Conservation (phyloP, 1,140 invertebrate genomes). For the Uloborus diversus region DNA sequence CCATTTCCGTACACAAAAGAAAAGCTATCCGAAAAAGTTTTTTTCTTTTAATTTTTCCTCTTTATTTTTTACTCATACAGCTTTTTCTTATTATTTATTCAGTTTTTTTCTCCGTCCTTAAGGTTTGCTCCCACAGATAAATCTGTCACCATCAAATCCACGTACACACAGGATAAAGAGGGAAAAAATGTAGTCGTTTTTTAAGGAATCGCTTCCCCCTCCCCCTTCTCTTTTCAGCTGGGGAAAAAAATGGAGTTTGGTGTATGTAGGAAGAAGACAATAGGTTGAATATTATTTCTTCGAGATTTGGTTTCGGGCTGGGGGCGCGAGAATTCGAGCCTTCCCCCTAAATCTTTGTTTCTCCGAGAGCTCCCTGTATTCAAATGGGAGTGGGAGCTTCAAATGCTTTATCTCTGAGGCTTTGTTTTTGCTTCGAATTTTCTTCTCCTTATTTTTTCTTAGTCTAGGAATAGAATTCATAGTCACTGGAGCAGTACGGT, state of each 20-base stretch:
- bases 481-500: background rate
- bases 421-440: no score
- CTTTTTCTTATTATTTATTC: no score
- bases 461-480: background rate
- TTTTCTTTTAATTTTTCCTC: background rate
- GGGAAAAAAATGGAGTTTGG: slow-evolving; percentile 13
- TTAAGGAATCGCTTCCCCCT: background rate
- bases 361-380: background rate
- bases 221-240: no score
- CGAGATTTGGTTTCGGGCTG: slow-evolving; percentile 38
- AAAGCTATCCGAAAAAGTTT: slow-evolving; percentile 21
- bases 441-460: background rate
- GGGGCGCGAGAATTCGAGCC: background rate
- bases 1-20: slow-evolving; percentile 36
- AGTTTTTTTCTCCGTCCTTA: background rate
- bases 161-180: background rate
- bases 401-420: background rate
- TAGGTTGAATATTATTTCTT: slow-evolving; percentile 44
- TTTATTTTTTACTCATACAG: slow-evolving; percentile 11
- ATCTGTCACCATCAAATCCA: slow-evolving; percentile 51
- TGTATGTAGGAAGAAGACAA: slow-evolving; percentile 20
- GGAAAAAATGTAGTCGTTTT: background rate
- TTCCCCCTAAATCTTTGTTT: background rate
- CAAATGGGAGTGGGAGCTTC: background rate
- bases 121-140: slow-evolving; percentile 37